A percentile compares a stretch with the other conserved stretches of the same genome.
Conservation (phyloP, 2,113 vertebrate genomes). For the Plotosus lineatus region DNA sequence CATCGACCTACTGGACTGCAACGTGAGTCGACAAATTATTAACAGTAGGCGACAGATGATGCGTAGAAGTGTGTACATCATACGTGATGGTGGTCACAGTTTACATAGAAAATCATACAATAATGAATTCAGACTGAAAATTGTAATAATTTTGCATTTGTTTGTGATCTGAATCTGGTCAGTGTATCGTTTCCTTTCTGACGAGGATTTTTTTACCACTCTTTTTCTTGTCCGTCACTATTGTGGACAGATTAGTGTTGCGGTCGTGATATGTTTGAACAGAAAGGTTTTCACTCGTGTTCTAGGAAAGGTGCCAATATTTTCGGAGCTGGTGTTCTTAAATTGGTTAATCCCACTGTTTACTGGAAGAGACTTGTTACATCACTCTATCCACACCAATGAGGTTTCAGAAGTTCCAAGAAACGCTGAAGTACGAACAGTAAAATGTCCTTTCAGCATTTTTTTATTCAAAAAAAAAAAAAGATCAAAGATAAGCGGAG, state of each 20-base stretch:
- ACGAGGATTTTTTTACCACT: not conserved
- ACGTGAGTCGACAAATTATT: slow-evolving; percentile 75
- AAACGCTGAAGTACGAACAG: not conserved
- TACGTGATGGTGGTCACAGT: not conserved
- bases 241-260: too few species aligned
- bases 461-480: not conserved
- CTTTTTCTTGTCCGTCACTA: too few species aligned
- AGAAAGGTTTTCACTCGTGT: not conserved
- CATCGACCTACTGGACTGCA: slow-evolving; percentile 90
- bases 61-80: not conserved
- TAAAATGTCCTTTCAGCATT: not conserved
- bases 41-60: not conserved
- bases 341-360: not conserved
- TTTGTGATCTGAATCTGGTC: not conserved
- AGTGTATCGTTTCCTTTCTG: not conserved
- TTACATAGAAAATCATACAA: too few species aligned
- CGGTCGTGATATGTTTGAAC: not conserved
- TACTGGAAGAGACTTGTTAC: not conserved
- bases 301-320: not conserved
- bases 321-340: not conserved
- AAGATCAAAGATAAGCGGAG: not conserved
- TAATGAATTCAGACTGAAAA: not conserved
- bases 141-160: not conserved
- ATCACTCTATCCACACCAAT: not conserved
- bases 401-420: slow-evolving; percentile 12